Conservation (phyloP, 1,140 invertebrate species). For the Megathymus violae region DNA sequence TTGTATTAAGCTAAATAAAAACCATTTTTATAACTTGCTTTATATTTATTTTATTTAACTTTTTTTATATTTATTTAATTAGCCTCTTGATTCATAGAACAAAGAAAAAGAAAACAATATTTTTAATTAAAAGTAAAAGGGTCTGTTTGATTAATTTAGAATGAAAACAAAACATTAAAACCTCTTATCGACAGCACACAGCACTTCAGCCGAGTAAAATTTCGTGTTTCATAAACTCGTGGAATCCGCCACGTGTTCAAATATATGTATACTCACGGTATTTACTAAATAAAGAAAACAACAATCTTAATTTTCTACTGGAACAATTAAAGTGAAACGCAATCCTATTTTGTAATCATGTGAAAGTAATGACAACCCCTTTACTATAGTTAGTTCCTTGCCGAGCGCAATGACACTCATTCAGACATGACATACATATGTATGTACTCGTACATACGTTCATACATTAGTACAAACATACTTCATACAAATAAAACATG, state of each 20-base stretch:
- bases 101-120: background rate
- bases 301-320: constrained; percentile 18
- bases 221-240: constrained; percentile 44
- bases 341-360: too few species aligned
- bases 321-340: too few species aligned
- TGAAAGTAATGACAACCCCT: too few species aligned
- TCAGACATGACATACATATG: too few species aligned
- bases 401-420: too few species aligned
- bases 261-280: constrained; percentile 37
- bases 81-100: background rate
- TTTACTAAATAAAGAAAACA: constrained; percentile 37
- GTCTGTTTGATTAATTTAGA: constrained; percentile 47
- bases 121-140: constrained; percentile 39
- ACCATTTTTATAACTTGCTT: too few species aligned
- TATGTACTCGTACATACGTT: too few species aligned
- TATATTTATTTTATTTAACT: background rate
- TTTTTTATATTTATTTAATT: too few species aligned
- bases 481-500: too few species aligned
- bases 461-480: too few species aligned
- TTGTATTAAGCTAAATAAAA: too few species aligned
- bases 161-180: constrained; percentile 54
- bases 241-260: constrained; percentile 40
- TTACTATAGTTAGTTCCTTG: too few species aligned
- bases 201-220: constrained; percentile 36
- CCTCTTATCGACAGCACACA: constrained; percentile 52